These are phyloP conservation scores for Cephus spinipes DNA, from an alignment of 2,888 invertebrate species.

Conservation along the genomic window DNA sequence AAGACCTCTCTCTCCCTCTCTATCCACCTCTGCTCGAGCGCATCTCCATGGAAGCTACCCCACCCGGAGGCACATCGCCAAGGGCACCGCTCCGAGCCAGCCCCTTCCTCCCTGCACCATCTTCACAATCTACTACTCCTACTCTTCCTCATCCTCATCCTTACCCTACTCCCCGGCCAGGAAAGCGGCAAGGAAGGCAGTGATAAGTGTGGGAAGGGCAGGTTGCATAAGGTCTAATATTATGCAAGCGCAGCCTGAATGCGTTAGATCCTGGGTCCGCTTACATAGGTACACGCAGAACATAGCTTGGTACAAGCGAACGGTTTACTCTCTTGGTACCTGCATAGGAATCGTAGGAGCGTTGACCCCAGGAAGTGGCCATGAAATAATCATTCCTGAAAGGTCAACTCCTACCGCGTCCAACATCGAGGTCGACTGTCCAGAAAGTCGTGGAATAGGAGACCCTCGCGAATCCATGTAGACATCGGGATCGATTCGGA, in stretches of 20 bases:
- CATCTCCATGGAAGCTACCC: conserved; percentile 33
- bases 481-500: neutral
- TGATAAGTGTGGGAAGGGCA: conserved; percentile 67
- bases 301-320: conserved; percentile 48
- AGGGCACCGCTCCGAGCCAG: conserved; percentile 44
- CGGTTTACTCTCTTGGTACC: conserved; percentile 42
- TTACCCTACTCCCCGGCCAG: neutral
- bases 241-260: conserved; percentile 56
- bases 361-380: conserved; percentile 64
- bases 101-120: conserved; percentile 15
- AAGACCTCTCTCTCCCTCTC: conserved; percentile 32
- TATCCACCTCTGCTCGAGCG: conserved; percentile 4
- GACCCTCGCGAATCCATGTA: neutral
- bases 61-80: conserved; percentile 50
- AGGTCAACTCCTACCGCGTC: conserved; percentile 53
- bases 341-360: conserved; percentile 60
- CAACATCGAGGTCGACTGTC: conserved; percentile 19
- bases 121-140: conserved; percentile 1
- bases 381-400: conserved; percentile 62
- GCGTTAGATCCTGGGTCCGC: conserved; percentile 27
- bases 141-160: conserved; percentile 22
- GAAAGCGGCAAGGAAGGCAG: conserved; percentile 39
- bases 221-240: conserved; percentile 64
- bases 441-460: neutral
- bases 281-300: conserved; percentile 54